Evolutionary conservation across 2,797 vertebrate species (phyloP).

Genomic region (Platalea minor): DNA sequence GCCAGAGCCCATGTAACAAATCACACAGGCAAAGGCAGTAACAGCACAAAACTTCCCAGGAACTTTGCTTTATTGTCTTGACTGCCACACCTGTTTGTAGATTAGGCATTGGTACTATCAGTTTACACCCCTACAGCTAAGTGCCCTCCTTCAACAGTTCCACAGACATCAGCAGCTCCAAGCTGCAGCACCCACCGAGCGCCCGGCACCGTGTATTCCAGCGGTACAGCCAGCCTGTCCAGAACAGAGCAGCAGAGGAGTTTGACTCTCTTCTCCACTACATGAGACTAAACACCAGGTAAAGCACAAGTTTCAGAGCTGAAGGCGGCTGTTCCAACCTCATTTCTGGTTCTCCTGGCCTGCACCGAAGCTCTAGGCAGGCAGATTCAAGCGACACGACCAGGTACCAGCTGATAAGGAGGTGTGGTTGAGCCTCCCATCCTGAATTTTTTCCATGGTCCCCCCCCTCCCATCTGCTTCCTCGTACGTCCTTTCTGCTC

Average conservation of each 20-base stretch:
- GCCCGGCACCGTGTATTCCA: rapidly evolving
- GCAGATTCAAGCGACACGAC: rapidly evolving
- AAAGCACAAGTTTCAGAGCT: neutral
- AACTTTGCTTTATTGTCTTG: neutral
- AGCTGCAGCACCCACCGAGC: rapidly evolving
- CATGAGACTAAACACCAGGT: neutral
- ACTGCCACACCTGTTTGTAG: neutral
- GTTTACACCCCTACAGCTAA: neutral
- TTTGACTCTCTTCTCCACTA: neutral
- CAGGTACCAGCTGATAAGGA: neutral
- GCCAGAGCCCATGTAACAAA: neutral
- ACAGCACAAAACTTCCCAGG: neutral
- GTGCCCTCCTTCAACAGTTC: neutral
- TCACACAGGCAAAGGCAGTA: neutral
- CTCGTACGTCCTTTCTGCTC: rapidly evolving
- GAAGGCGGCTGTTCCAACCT: neutral
- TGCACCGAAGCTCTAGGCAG: neutral
- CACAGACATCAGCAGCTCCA: neutral
- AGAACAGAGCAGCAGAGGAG: neutral
- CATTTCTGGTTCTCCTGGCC: neutral
- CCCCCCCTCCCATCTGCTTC: neutral
- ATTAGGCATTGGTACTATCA: too few species aligned
- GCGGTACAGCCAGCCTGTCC: neutral
- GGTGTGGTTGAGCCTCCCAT: neutral
- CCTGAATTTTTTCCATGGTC: neutral